Conservation (phyloP, 2,888 invertebrate genomes). For the Leptinotarsa peninsularis region DNA sequence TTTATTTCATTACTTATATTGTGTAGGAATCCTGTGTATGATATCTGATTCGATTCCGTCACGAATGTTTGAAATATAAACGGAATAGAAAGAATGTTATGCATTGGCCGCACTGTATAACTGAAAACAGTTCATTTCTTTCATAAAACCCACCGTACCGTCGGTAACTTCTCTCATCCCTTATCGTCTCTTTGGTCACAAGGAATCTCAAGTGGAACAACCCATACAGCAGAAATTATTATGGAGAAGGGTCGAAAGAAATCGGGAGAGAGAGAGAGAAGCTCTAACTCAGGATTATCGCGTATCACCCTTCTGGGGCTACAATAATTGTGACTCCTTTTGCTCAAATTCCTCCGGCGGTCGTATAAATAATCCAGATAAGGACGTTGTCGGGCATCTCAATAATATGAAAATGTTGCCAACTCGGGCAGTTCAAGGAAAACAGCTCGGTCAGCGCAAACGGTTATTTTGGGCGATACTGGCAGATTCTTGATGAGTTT, state of each 20-base stretch:
- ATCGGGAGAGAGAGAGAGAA: neutral
- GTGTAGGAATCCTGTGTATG: no score
- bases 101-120: neutral
- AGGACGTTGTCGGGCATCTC: slow-evolving; percentile 1
- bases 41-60: no score
- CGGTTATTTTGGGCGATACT: no score
- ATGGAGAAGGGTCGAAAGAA: slow-evolving; percentile 1
- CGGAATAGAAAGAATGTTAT: no score
- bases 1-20: no score
- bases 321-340: slow-evolving; percentile 4
- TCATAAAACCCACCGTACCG: neutral
- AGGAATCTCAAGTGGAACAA: neutral
- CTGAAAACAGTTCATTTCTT: neutral
- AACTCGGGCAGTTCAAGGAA: neutral
- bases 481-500: no score
- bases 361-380: neutral
- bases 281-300: neutral
- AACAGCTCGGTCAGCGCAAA: neutral
- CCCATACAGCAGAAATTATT: neutral
- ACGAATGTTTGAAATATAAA: no score
- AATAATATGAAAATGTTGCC: slow-evolving; percentile 4
- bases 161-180: neutral
- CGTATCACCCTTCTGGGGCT: neutral
- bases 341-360: neutral
- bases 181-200: neutral